Evolutionary conservation across 64 coral and sea anemone genomes (phyloP).

Genomic region (Dendronephthya gigantea): DNA sequence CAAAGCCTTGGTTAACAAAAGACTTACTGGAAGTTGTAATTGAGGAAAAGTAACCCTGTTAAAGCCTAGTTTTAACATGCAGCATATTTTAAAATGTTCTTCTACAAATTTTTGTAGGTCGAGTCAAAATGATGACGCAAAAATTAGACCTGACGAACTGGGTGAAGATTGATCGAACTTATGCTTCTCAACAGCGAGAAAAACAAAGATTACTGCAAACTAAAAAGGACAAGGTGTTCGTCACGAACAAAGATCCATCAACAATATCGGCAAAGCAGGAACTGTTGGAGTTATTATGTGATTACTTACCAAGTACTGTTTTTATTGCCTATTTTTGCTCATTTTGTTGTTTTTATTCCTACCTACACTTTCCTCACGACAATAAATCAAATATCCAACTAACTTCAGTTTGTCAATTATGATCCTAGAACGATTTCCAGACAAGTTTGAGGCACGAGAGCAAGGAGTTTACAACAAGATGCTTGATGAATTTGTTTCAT

Average conservation of each 20-base stretch:
- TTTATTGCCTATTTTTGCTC: not conserved
- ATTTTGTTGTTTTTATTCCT: too few species aligned
- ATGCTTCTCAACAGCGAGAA: conserved; percentile 46
- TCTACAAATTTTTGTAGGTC: conserved; percentile 12
- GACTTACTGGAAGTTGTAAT: too few species aligned
- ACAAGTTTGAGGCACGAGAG: conserved; percentile 48
- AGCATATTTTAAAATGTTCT: too few species aligned
- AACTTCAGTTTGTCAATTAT: too few species aligned
- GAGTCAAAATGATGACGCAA: conserved; percentile 45
- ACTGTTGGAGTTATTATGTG: conserved; percentile 26
- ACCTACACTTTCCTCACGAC: too few species aligned
- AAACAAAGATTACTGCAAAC: conserved; percentile 38
- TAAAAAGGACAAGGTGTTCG: conserved; percentile 34
- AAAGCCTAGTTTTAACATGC: too few species aligned
- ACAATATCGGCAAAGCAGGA: conserved; percentile 40
- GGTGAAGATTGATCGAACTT: conserved; percentile 50
- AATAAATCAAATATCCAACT: too few species aligned
- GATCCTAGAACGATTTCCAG: conserved; percentile 35
- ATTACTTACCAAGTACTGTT: conserved; percentile 43
- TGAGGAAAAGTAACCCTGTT: too few species aligned
- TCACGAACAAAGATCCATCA: conserved; percentile 37
- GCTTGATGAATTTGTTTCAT: conserved; percentile 51
- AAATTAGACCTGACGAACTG: conserved; percentile 41
- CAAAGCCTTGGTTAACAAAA: too few species aligned
- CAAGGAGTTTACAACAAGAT: conserved; percentile 54